phyloP scores from a whole-genome alignment of 2,797 vertebrate species.

The Tapera naevia region DNA sequence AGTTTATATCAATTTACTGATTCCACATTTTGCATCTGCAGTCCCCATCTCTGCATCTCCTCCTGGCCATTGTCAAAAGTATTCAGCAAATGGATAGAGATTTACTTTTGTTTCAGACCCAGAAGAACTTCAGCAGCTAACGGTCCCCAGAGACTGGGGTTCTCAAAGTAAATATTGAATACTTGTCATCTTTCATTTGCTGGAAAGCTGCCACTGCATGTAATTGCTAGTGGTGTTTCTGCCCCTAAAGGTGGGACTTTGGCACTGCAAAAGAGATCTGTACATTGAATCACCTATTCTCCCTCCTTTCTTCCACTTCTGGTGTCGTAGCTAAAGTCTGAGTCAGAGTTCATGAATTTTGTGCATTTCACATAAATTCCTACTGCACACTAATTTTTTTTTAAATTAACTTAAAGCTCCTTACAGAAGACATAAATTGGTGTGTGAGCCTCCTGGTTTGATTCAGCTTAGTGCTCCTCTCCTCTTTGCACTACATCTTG shows the following conservation, averaged over 20 bases:
- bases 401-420: neutral
- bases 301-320: neutral
- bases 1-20: neutral
- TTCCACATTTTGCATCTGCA: neutral
- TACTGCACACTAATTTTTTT: neutral
- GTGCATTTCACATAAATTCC: neutral
- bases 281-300: neutral
- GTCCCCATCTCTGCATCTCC: neutral
- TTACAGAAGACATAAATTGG: neutral
- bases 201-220: neutral
- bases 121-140: slow-evolving; percentile 8
- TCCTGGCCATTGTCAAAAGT: neutral
- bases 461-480: neutral
- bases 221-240: slow-evolving; percentile 7
- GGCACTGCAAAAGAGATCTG: neutral
- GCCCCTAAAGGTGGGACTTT: slow-evolving; percentile 10
- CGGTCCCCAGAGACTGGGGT: neutral
- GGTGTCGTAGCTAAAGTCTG: neutral
- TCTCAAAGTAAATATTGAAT: neutral
- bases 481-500: neutral
- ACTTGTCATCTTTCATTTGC: neutral
- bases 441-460: neutral
- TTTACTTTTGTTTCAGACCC: neutral
- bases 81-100: neutral
- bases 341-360: neutral